A percentile compares a stretch with the other conserved stretches of the same genome.
These are phyloP conservation scores for Drosophila incognita DNA, from an alignment of 2,888 invertebrate species.

Conservation along the genomic window DNA sequence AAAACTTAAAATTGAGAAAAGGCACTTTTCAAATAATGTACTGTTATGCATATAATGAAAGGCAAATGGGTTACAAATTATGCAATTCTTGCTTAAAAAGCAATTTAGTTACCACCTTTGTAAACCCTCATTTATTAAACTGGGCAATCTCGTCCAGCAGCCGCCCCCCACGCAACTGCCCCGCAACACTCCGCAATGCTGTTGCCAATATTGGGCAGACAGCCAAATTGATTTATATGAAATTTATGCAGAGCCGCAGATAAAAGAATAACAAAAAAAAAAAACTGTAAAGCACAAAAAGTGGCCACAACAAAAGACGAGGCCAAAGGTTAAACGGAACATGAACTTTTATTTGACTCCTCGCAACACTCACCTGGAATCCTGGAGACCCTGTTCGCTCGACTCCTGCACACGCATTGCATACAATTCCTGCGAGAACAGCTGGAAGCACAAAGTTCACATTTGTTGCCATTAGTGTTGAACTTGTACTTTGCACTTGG, in stretches of 20 bases:
- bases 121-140: slow-evolving; percentile 49
- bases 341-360: slow-evolving; percentile 54
- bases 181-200: slow-evolving; percentile 1
- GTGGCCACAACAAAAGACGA: slow-evolving; percentile 16
- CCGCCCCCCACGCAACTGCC: neutral
- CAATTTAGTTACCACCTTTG: slow-evolving; percentile 59
- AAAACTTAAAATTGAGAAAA: slow-evolving; percentile 9
- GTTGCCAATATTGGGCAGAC: slow-evolving; percentile 47
- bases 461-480: slow-evolving; percentile 57
- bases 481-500: neutral
- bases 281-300: neutral
- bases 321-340: slow-evolving; percentile 18
- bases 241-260: slow-evolving; percentile 70
- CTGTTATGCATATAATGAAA: slow-evolving; percentile 38
- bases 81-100: slow-evolving; percentile 68
- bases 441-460: slow-evolving; percentile 84
- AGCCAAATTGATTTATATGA: slow-evolving; percentile 72
- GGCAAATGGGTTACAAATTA: slow-evolving; percentile 60
- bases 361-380: slow-evolving; percentile 86
- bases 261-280: slow-evolving; percentile 7
- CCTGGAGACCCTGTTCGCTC: slow-evolving; percentile 86
- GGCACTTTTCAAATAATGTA: slow-evolving; percentile 25
- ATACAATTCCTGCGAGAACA: slow-evolving; percentile 91
- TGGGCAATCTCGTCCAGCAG: slow-evolving; percentile 2
- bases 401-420: slow-evolving; percentile 90